phyloP scores from a whole-genome alignment of 2,888 invertebrate genomes.

The Aplocera efformata region DNA sequence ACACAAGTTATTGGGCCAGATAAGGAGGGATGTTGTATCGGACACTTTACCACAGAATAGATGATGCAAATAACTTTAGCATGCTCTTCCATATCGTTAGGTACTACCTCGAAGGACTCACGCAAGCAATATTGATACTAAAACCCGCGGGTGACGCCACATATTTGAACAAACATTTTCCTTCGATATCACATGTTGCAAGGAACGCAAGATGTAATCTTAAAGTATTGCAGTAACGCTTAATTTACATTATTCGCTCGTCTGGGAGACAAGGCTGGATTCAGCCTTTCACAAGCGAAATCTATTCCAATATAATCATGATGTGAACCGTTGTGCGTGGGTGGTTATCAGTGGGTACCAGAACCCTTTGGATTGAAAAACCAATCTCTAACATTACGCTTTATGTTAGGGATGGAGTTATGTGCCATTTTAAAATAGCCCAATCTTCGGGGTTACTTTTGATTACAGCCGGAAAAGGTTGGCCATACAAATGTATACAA shows the following conservation, averaged over 20 bases:
- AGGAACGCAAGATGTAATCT: too few relatives aligned
- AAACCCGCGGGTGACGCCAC: too few relatives aligned
- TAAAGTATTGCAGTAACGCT: too few relatives aligned
- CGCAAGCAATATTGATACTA: too few relatives aligned
- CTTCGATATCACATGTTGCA: too few relatives aligned
- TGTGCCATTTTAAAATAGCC: slow-evolving; percentile 6
- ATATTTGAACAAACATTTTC: too few relatives aligned
- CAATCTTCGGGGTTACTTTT: background rate
- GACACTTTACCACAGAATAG: slow-evolving; percentile 1
- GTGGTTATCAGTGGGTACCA: slow-evolving; percentile 7
- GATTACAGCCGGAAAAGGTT: too few relatives aligned
- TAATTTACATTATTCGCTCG: too few relatives aligned
- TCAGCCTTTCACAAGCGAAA: slow-evolving; percentile 11
- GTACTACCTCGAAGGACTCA: too few relatives aligned
- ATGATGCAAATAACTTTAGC: too few relatives aligned
- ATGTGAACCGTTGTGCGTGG: slow-evolving; percentile 6
- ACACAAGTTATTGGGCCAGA: slow-evolving; percentile 11
- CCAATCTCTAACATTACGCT: slow-evolving; percentile 13
- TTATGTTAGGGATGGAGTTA: slow-evolving; percentile 6
- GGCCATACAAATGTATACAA: too few relatives aligned
- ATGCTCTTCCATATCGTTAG: too few relatives aligned
- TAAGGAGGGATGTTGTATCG: slow-evolving; percentile 11
- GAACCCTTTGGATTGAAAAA: slow-evolving; percentile 9
- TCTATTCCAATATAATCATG: slow-evolving; percentile 16
- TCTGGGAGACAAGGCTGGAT: background rate